These are phyloP conservation scores for Anaspis maculata DNA, from an alignment of 2,888 invertebrate genomes.

Conservation along the genomic window DNA sequence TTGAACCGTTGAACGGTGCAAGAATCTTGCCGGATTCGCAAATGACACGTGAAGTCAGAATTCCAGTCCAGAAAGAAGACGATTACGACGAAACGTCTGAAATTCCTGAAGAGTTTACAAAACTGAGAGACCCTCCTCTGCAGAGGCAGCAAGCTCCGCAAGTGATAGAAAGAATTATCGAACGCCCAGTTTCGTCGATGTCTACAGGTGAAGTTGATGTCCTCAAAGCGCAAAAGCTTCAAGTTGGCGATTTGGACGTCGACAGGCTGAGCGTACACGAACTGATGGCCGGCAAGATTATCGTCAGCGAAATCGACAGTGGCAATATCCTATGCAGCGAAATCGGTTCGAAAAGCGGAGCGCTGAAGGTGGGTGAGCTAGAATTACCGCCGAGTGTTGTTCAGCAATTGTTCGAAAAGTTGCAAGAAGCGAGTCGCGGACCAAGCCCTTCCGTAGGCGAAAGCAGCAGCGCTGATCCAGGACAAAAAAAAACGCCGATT, in stretches of 20 bases:
- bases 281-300: conserved; percentile 68
- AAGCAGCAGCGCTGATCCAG: conserved; percentile 12
- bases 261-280: conserved; percentile 71
- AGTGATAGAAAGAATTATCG: conserved; percentile 26
- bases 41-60: conserved; percentile 24
- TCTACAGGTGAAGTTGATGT: conserved; percentile 31
- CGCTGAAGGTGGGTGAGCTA: conserved; percentile 58
- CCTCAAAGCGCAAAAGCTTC: conserved; percentile 54
- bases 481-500: conserved; percentile 40
- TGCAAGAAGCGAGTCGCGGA: conserved; percentile 29
- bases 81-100: conserved; percentile 34
- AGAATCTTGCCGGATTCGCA: conserved; percentile 29
- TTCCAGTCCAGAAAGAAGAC: conserved; percentile 27
- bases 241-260: conserved; percentile 69
- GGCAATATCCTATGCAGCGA: conserved; percentile 64
- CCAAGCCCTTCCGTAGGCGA: conserved; percentile 14
- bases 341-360: conserved; percentile 60
- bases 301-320: conserved; percentile 75
- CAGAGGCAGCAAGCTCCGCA: conserved; percentile 2
- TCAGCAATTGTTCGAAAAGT: conserved; percentile 53
- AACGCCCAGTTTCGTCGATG: conserved; percentile 20
- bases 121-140: conserved; percentile 28
- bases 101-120: conserved; percentile 31
- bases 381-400: conserved; percentile 61
- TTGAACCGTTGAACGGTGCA: conserved; percentile 52